Base-by-base conservation (phyloP, 2,888 invertebrate species). In the Baronia brevicornis region DNA sequence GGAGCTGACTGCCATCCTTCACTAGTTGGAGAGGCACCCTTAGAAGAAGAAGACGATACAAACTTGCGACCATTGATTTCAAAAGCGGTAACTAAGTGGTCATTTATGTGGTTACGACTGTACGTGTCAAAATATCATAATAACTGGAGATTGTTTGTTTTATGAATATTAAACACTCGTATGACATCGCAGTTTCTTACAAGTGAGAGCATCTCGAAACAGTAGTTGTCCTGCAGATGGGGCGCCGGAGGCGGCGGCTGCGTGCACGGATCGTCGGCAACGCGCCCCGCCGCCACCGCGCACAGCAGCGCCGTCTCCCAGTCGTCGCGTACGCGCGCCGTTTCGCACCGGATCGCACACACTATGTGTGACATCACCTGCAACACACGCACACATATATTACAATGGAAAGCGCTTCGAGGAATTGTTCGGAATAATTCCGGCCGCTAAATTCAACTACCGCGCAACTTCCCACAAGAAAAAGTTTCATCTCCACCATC, bases 181-280 rank as follows among this genome's bases (percentile, higher is more conserved):
- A 2, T 6, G n/a, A n/a, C n/a, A n/a, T n/a, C n/a, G n/a, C n/a
- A n/a, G n/a, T n/a, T n/a, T 28, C 52, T 46, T 10, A 88, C 97
- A 92, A 97, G 92, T 3, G 96, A 96, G 10, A 98, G 79, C 94
- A 98, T 95, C 85, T 98, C 97, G 63, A 97, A 98, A 77, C 97
- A 97, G 69, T 97, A 98, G n/a, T 95, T 95, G 68, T 98, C 97
- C 2, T 72, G 77, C 28, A 55, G 47, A 14, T 53, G 56, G 13
- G 41, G 41, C 1, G 53, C 36, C 7, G 86, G 80, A 1, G 18
- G 23, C 36, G 66, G 56, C 47, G 27, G 70, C 48, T 43, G 68
- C 50, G 55, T 51, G 1, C 52, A 46, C 48, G 55, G 53, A 12
- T 71, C 60, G 2, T 51, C 51, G 3, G 46, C 44, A 4, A 43